These are phyloP conservation scores for Donacobius atricapilla DNA, from an alignment of 2,113 vertebrate genomes.

Conservation along the genomic window DNA sequence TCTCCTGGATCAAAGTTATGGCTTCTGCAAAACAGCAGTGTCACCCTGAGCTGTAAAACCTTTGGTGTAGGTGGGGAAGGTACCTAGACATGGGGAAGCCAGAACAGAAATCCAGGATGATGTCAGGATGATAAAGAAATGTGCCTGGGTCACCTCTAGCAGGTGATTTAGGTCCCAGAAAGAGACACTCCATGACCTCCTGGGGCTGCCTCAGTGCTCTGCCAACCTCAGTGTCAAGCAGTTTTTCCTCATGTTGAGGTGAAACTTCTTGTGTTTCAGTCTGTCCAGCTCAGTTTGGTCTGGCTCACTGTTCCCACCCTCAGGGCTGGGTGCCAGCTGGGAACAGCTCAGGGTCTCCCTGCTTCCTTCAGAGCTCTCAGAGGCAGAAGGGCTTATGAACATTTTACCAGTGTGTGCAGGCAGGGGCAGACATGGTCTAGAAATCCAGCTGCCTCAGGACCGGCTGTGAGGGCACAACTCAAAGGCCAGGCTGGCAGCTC, in stretches of 20 bases:
- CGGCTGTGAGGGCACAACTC: background rate
- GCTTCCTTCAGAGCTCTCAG: background rate
- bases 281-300: background rate
- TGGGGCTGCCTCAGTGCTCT: background rate
- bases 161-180: background rate
- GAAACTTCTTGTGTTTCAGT: background rate
- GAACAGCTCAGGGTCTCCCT: background rate
- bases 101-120: background rate
- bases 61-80: background rate
- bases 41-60: background rate
- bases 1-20: background rate
- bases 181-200: too few species aligned
- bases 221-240: background rate
- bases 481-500: background rate
- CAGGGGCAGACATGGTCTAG: background rate
- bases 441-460: background rate
- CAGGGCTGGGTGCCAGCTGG: background rate
- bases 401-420: background rate
- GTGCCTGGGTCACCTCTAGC: background rate
- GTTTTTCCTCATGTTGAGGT: background rate
- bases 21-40: background rate
- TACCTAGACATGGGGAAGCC: background rate
- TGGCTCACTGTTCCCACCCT: fast-evolving
- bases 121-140: background rate
- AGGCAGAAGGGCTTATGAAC: background rate